A percentile compares a stretch with the other conserved stretches of the same genome.
Evolutionary conservation across 2,797 vertebrate species (phyloP).

Genomic region (Pachyuromys duprasi): DNA sequence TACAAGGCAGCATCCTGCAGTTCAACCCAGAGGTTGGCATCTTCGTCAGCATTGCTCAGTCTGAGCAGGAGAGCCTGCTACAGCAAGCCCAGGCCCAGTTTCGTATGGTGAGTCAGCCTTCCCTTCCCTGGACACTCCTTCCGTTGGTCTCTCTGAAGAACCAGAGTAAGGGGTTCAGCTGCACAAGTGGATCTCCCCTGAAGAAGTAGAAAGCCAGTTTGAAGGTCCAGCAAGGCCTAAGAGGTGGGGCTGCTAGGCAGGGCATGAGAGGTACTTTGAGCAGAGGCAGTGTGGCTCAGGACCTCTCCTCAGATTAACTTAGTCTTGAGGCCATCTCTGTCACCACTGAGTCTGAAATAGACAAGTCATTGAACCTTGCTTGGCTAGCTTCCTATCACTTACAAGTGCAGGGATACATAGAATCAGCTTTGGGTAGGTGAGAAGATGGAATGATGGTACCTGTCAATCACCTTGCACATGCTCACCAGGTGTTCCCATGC

Average conservation of each 20-base stretch:
- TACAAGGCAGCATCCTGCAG: conserved; percentile 97
- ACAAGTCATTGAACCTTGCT: background rate
- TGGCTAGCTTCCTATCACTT: background rate
- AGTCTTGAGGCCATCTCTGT: background rate
- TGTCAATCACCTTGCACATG: background rate
- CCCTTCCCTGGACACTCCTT: background rate
- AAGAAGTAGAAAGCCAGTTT: background rate
- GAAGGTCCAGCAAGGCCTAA: background rate
- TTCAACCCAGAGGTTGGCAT: conserved; percentile 97
- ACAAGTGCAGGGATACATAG: too few species aligned
- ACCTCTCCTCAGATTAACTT: background rate
- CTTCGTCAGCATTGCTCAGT: conserved; percentile 96
- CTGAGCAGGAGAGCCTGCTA: conserved; percentile 93
- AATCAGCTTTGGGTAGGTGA: background rate
- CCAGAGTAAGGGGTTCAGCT: background rate
- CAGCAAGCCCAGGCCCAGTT: conserved; percentile 99
- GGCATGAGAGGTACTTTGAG: background rate
- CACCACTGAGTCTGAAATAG: background rate
- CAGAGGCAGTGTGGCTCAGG: background rate
- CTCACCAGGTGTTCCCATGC: background rate
- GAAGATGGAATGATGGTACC: background rate
- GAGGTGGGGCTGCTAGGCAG: background rate
- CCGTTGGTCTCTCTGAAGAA: background rate
- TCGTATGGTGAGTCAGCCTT: conserved; percentile 93
- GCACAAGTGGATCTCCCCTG: background rate